Conservation (phyloP, 2,113 vertebrate genomes). For the Halichoeres trimaculatus region DNA sequence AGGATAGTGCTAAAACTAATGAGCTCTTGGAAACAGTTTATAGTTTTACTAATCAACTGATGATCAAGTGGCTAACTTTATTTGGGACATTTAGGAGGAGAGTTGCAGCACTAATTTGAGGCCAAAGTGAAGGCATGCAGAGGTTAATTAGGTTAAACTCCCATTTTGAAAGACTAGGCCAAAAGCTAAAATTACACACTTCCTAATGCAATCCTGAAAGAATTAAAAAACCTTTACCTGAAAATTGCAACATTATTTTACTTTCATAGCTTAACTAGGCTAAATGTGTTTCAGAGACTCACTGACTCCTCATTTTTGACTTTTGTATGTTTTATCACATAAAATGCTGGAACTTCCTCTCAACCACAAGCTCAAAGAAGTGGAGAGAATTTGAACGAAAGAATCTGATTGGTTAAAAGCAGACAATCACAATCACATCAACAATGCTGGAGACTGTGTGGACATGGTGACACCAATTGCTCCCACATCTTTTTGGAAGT, state of each 20-base stretch:
- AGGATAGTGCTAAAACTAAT: constrained; percentile 66
- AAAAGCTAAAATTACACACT: constrained; percentile 38
- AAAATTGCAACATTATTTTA: constrained; percentile 20
- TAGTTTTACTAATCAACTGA: constrained; percentile 79
- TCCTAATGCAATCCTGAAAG: background rate
- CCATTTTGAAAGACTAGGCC: constrained; percentile 28
- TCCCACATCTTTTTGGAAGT: too few species aligned
- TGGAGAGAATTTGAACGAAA: too few species aligned
- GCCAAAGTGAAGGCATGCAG: constrained; percentile 55
- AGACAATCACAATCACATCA: too few species aligned
- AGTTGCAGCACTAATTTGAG: constrained; percentile 64
- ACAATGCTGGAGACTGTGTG: too few species aligned
- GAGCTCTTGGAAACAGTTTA: constrained; percentile 71
- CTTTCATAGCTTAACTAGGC: background rate
- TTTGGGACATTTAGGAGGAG: constrained; percentile 62
- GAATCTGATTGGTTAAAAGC: too few species aligned
- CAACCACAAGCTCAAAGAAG: too few species aligned
- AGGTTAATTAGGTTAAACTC: constrained; percentile 62
- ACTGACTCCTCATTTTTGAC: background rate
- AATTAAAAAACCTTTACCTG: background rate
- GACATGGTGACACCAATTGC: too few species aligned
- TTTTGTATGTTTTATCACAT: too few species aligned
- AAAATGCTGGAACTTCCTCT: too few species aligned
- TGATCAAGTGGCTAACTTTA: constrained; percentile 77
- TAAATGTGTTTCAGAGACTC: background rate